A percentile compares a stretch with the other conserved stretches of the same genome.
phyloP scores from a whole-genome alignment of 2,113 vertebrate genomes.

The Larimichthys polyactis region DNA sequence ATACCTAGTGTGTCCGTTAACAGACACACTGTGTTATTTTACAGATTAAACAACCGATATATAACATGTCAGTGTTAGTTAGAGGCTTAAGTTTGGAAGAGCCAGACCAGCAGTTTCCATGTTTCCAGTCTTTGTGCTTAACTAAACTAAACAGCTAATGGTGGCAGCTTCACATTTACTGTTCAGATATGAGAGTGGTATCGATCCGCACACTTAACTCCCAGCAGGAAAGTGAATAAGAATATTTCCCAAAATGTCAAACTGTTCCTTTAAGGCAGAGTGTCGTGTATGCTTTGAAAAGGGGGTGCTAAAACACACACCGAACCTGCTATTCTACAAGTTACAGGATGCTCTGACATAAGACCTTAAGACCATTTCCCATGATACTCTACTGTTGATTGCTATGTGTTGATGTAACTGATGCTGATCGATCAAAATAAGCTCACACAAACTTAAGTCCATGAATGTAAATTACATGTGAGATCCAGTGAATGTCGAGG shows the following conservation, averaged over 20 bases:
- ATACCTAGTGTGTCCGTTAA: not conserved
- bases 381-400: not conserved
- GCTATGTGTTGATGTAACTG: not conserved
- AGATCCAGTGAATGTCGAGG: not conserved
- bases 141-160: not conserved
- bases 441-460: not conserved
- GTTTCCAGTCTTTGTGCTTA: not conserved
- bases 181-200: not conserved
- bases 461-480: slow-evolving; percentile 26
- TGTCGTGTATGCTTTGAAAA: not conserved
- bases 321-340: not conserved
- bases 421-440: not conserved
- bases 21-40: not conserved
- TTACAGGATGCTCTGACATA: too few species aligned
- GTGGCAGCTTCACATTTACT: not conserved
- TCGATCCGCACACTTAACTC: not conserved
- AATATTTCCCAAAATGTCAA: not conserved
- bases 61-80: too few species aligned
- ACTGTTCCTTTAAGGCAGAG: not conserved
- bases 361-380: not conserved
- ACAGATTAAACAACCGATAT: not conserved
- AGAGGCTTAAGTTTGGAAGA: not conserved
- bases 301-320: not conserved
- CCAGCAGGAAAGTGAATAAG: not conserved
- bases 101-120: not conserved